Base-by-base conservation (phyloP, 2,888 invertebrate species). In the Gortyna flavago region DNA sequence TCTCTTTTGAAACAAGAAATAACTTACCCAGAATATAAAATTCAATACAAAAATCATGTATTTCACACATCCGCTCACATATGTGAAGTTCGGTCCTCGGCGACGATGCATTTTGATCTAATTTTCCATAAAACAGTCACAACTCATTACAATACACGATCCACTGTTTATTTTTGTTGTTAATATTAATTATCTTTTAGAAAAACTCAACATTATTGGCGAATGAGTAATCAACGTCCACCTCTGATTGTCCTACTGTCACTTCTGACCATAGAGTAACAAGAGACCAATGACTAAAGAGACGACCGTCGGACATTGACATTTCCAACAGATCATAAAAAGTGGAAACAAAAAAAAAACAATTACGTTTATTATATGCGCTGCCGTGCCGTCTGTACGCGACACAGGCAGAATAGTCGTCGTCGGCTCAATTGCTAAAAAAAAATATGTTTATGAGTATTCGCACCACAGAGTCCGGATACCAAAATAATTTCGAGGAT, bases 1-100 rank as follows among this genome's bases (percentile, higher is more conserved):
- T 73, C 13, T 44, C 8, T 8, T 41, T 11, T 62, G 32, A 54
- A 44, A 62, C n/a, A 41, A 61, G 64, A 84, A 75, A 65, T 81
- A 75, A 97, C 98, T 97, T 95, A 99, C 99, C 99, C 99, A 99
- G 95, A 99, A 98, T 89, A 99, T 96, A 93, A 99, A 98, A 96
- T 99, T 99, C 89, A 99, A 97, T 91, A 98, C 97, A 95, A 99
- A 99, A 94, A 99, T 98, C 96, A 98, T 97, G 94, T 99, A 99
- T 95, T 99, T 99, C 71, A 99, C 98, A 95, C 98, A 98, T 70
- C 98, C 98, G 94, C 98, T 98, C 90, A 99, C 98, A 92, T 98
- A 98, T 4, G 98, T 98, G 92, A 98, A 98, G 95, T 98, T 98
- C 89, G 97, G 97, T 89, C 97, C 97, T 89, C 98, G 96, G 86